These are phyloP conservation scores for Cyanoramphus novaezelandiae DNA, from an alignment of 2,113 vertebrate genomes.

Conservation along the genomic window DNA sequence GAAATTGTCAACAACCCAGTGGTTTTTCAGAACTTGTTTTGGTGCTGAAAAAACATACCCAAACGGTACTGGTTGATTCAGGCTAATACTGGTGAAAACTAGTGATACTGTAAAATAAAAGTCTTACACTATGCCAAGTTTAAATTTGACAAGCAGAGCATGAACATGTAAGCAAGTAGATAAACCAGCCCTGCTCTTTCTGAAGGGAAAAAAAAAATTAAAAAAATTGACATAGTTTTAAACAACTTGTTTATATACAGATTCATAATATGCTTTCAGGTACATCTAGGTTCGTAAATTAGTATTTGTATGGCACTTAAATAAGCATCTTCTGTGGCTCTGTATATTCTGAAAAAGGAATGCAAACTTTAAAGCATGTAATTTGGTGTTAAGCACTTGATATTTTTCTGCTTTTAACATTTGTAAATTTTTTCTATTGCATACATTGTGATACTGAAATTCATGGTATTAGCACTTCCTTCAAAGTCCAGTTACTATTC, in stretches of 20 bases:
- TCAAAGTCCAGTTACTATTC: background rate
- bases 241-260: background rate
- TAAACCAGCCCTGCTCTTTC: background rate
- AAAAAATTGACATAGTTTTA: background rate
- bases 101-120: background rate
- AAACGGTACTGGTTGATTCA: background rate
- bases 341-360: background rate
- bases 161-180: background rate
- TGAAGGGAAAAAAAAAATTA: background rate
- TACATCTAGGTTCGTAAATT: background rate
- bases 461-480: background rate
- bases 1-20: background rate
- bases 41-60: background rate
- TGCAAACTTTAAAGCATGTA: background rate
- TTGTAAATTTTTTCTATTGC: background rate
- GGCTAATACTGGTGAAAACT: background rate
- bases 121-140: background rate
- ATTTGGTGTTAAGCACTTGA: background rate
- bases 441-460: background rate
- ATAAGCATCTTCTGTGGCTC: background rate
- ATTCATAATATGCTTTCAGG: background rate
- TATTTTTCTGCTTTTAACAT: background rate
- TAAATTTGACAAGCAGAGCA: background rate
- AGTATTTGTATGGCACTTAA: background rate
- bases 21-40: background rate